phyloP scores from a whole-genome alignment of 30 jellyfish, hydroid and myxozoan genomes.

The Aurelia coerulea region DNA sequence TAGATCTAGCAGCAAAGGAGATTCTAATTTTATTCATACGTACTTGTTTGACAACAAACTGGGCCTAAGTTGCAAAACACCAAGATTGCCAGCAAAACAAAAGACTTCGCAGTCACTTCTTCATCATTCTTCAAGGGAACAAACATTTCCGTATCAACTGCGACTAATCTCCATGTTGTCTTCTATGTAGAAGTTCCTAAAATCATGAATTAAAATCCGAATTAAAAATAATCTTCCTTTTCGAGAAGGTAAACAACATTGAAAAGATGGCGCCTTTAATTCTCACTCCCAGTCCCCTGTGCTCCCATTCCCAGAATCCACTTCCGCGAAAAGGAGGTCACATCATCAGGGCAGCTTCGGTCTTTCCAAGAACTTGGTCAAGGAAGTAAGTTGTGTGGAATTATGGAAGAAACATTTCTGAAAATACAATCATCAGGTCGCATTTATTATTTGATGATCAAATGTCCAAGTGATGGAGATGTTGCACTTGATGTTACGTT shows the following conservation, averaged over 20 bases:
- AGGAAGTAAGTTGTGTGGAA: conserved; percentile 33
- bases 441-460: conserved; percentile 22
- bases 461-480: conserved; percentile 7
- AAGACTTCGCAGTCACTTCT: too few species aligned
- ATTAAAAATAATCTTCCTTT: neutral
- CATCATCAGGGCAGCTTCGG: neutral
- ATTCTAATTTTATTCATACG: too few species aligned
- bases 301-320: neutral
- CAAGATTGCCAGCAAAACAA: too few species aligned
- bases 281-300: neutral
- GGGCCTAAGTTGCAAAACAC: too few species aligned
- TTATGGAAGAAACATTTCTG: conserved; percentile 51
- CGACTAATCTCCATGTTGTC: too few species aligned
- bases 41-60: too few species aligned
- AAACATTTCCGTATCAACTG: too few species aligned
- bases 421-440: conserved; percentile 28
- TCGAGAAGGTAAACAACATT: neutral
- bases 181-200: too few species aligned
- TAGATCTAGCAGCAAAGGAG: too few species aligned
- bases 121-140: too few species aligned
- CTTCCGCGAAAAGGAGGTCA: conserved; percentile 3
- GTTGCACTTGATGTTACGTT: neutral
- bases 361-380: conserved; percentile 24
- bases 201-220: neutral
- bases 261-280: neutral